A percentile compares a stretch with the other conserved stretches of the same genome.
phyloP scores from a whole-genome alignment of 2,113 vertebrate genomes.

The Anoplopoma fimbria region DNA sequence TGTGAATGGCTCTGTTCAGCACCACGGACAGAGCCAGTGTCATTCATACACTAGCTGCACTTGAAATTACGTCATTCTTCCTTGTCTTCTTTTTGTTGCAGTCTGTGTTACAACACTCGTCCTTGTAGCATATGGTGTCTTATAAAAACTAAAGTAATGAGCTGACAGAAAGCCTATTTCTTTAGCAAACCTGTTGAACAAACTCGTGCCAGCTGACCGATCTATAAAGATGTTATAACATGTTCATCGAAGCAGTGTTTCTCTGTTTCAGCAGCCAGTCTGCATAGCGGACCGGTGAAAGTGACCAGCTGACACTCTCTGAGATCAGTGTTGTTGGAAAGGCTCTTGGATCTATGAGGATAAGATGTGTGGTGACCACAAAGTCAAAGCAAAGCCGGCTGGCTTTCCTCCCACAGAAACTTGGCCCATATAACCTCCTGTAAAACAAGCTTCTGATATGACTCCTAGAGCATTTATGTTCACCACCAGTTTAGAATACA shows the following conservation, averaged over 20 bases:
- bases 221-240: conserved; percentile 36
- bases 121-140: conserved; percentile 40
- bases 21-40: conserved; percentile 58
- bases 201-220: conserved; percentile 25
- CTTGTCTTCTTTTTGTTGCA: neutral
- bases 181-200: conserved; percentile 41
- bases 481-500: conserved; percentile 6
- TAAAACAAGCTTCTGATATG: conserved; percentile 11
- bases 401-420: conserved; percentile 31
- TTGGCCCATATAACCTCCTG: neutral
- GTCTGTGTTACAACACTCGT: conserved; percentile 5
- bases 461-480: conserved; percentile 12
- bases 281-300: conserved; percentile 37
- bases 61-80: conserved; percentile 17
- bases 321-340: conserved; percentile 37
- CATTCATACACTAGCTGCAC: conserved; percentile 1
- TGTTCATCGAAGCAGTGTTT: conserved; percentile 3
- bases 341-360: conserved; percentile 29
- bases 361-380: conserved; percentile 4
- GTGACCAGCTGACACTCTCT: conserved; percentile 40
- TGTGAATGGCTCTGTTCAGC: conserved; percentile 45
- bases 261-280: conserved; percentile 31
- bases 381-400: conserved; percentile 16
- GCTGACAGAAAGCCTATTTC: conserved; percentile 35
- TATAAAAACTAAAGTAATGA: conserved; percentile 35